These are phyloP conservation scores for Zaprionus davidi DNA, from an alignment of 1,140 invertebrate genomes.

Conservation along the genomic window DNA sequence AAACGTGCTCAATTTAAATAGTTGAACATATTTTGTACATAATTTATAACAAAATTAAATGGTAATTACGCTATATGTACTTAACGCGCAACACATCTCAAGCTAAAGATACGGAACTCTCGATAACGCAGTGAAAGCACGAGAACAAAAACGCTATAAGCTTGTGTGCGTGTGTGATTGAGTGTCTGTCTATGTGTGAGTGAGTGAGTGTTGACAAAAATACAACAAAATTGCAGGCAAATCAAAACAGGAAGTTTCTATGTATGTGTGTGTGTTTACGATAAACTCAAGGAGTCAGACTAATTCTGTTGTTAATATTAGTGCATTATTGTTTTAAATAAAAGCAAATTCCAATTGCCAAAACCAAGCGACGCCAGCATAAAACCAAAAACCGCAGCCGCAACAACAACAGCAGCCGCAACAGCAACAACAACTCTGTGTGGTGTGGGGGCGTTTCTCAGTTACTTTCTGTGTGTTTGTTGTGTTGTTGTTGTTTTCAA, in stretches of 20 bases:
- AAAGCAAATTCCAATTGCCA: not conserved
- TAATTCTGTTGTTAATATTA: not conserved
- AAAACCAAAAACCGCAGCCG: conserved; percentile 1
- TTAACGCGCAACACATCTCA: not conserved
- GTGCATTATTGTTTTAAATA: not conserved
- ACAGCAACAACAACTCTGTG: conserved; percentile 1
- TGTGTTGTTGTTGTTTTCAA: conserved; percentile 42
- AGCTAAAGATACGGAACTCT: not conserved
- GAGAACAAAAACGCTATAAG: conserved; percentile 52
- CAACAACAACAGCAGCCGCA: conserved; percentile 1
- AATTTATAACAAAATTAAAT: conserved; percentile 69
- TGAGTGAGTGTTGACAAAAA: conserved; percentile 74
- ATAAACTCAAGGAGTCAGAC: conserved; percentile 48
- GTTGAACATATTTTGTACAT: conserved; percentile 38
- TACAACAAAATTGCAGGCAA: conserved; percentile 70
- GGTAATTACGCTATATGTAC: conserved; percentile 48
- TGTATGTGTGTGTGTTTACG: conserved; percentile 19
- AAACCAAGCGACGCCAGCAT: conserved; percentile 16
- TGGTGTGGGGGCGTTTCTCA: conserved; percentile 53
- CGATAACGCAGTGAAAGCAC: conserved; percentile 55
- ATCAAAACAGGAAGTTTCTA: conserved; percentile 75
- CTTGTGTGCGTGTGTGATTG: conserved; percentile 16
- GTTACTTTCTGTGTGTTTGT: conserved; percentile 33
- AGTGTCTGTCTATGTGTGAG: conserved; percentile 29
- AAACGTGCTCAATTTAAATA: conserved; percentile 46